phyloP scores from a whole-genome alignment of 2,888 invertebrate genomes.

The Phrixothrix hirtus region DNA sequence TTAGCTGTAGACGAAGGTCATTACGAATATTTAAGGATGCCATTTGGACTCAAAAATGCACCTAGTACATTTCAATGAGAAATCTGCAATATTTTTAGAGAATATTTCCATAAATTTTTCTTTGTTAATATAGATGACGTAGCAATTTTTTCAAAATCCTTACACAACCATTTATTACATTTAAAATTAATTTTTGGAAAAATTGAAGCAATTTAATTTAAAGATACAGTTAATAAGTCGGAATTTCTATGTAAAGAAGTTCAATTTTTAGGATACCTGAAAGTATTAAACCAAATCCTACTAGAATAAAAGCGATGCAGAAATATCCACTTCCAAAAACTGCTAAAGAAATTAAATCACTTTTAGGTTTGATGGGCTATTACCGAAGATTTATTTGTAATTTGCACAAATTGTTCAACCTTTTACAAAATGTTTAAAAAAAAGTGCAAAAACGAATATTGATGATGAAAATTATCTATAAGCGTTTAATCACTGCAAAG shows the following conservation, averaged over 20 bases:
- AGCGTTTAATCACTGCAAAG: conserved; percentile 18
- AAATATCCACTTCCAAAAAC: conserved; percentile 20
- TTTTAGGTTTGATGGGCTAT: conserved; percentile 22
- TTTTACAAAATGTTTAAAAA: conserved; percentile 15
- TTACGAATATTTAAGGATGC: conserved; percentile 39
- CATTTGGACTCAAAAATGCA: conserved; percentile 39
- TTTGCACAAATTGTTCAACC: conserved; percentile 19
- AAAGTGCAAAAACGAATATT: background rate
- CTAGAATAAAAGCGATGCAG: conserved; percentile 13
- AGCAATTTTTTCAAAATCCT: conserved; percentile 31
- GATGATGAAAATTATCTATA: conserved; percentile 4
- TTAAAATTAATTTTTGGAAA: conserved; percentile 29
- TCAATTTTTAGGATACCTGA: conserved; percentile 24
- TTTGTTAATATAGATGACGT: conserved; percentile 37
- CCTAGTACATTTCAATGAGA: conserved; percentile 41
- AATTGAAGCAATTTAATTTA: conserved; percentile 23
- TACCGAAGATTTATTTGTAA: conserved; percentile 19
- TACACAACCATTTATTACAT: conserved; percentile 31
- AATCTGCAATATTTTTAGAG: conserved; percentile 36
- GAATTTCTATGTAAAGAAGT: conserved; percentile 11
- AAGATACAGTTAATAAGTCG: conserved; percentile 29
- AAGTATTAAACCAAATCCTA: conserved; percentile 30
- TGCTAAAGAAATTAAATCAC: conserved; percentile 20
- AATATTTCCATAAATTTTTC: conserved; percentile 19
- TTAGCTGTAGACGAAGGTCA: conserved; percentile 38